These are phyloP conservation scores for Homarus americanus DNA, from an alignment of 1,140 invertebrate species.

Conservation along the genomic window DNA sequence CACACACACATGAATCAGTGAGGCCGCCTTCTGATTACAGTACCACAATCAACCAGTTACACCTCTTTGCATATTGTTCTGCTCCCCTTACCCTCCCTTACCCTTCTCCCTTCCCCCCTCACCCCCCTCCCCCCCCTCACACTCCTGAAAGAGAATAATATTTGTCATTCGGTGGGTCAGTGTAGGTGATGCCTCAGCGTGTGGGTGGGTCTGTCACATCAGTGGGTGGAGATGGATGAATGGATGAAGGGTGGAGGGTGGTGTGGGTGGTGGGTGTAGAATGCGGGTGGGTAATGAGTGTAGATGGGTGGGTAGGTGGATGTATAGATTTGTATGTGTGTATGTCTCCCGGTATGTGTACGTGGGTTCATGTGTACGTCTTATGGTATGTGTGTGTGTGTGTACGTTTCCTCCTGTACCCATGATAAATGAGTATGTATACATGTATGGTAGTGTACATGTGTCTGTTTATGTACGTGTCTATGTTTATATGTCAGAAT, in stretches of 20 bases:
- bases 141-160: no score
- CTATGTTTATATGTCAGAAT: slow-evolving; percentile 19
- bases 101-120: not conserved
- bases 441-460: not conserved
- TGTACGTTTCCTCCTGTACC: not conserved
- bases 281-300: not conserved
- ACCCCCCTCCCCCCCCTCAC: not conserved
- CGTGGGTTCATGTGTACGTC: not conserved
- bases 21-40: no score
- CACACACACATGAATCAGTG: no score
- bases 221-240: no score
- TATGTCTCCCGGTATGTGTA: slow-evolving; percentile 20
- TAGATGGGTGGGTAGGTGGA: not conserved
- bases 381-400: not conserved
- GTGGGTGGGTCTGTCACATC: no score
- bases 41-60: no score
- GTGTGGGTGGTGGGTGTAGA: not conserved
- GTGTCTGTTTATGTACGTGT: slow-evolving; percentile 24
- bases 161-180: no score
- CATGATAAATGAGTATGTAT: not conserved
- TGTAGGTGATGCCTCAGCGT: no score
- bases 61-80: no score
- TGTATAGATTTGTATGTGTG: slow-evolving; percentile 24
- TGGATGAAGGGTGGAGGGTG: no score
- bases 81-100: not conserved